Base-by-base conservation (phyloP, 2,113 vertebrate genomes). In the Anser cygnoides region DNA sequence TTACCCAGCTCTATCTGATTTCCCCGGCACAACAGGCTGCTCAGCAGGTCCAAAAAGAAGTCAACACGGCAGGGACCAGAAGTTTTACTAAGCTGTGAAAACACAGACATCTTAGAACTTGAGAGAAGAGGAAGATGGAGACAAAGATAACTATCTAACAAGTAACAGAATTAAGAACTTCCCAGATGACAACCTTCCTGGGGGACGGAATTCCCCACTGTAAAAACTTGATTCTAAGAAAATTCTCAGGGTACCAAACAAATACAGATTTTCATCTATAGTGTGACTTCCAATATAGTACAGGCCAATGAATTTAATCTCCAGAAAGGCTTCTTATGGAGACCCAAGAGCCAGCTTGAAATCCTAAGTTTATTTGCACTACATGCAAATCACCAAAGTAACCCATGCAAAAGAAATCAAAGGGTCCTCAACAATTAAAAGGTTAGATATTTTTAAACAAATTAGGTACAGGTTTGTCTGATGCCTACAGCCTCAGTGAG, bases 31-130 rank as follows among this genome's bases (percentile, higher is more conserved):
- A 99, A 78, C 44, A 99, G 67, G 70, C 66, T 84, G 70, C 88
- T 96, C 7, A 99, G 98, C 41, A 99, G 92, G 52, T 93, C 97
- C 98, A 99, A 78, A 12, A 97, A 97, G 73, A 98, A 78, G 91
- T 82, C 94, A 68, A 99, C 13, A 37, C 98, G 62, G 2, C 43
- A 73, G 11, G 95, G 88, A 39, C 98, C 98, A 6, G 2, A 44
- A 21, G 92, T 96, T 97, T 97, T 98, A 88, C 98, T 95, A 73
- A 99, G 80, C 98, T 99, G 88, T 50, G 81, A 91, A 91, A 78
- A 96, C 31, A 87, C 33, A 96, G 68, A 81, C 39, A 59, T 10
- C 22, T 86, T 72, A 17, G 15, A 84, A 89, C n/a, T 35, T 68
- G 54, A 94, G 52, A 90, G 87, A 68, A 74, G 18, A 62, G 33